phyloP scores from a whole-genome alignment of 2,888 invertebrate species.

The Epistrophe grossulariae region DNA sequence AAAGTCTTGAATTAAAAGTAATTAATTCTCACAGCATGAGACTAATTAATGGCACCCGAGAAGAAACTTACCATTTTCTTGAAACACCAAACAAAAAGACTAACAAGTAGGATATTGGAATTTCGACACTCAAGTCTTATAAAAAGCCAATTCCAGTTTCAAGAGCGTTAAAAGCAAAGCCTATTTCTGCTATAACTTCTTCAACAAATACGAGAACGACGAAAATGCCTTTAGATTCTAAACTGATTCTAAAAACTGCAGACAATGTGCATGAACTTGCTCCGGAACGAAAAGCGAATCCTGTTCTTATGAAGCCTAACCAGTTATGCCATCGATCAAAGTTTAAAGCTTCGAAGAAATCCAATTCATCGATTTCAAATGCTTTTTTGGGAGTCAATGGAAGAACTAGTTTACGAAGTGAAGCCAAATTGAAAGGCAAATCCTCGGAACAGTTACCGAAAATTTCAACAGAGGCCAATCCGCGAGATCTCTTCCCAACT shows the following conservation, averaged over 20 bases:
- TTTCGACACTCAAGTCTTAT: slow-evolving; percentile 43
- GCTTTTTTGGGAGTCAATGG: background rate
- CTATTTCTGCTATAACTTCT: too few species aligned
- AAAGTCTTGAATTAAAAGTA: slow-evolving; percentile 34
- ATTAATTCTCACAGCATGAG: slow-evolving; percentile 37
- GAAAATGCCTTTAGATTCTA: too few species aligned
- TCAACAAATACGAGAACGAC: too few species aligned
- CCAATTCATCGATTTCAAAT: slow-evolving; percentile 26
- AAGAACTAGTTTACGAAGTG: background rate
- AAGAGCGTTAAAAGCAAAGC: background rate
- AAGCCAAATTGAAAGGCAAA: slow-evolving; percentile 49
- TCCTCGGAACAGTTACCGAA: slow-evolving; percentile 60
- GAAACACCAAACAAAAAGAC: slow-evolving; percentile 54
- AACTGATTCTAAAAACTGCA: too few species aligned
- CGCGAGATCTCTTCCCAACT: slow-evolving; percentile 62
- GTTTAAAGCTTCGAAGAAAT: slow-evolving; percentile 74
- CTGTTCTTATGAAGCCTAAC: slow-evolving; percentile 6
- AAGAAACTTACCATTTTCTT: slow-evolving; percentile 33
- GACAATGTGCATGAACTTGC: too few species aligned
- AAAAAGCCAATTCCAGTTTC: background rate
- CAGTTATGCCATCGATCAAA: slow-evolving; percentile 38
- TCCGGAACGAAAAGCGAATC: too few species aligned
- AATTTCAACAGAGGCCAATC: slow-evolving; percentile 21
- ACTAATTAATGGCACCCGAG: background rate
- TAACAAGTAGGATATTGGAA: slow-evolving; percentile 47